Base-by-base conservation (phyloP, 2,797 vertebrate genomes). In the Acropternis orthonyx region DNA sequence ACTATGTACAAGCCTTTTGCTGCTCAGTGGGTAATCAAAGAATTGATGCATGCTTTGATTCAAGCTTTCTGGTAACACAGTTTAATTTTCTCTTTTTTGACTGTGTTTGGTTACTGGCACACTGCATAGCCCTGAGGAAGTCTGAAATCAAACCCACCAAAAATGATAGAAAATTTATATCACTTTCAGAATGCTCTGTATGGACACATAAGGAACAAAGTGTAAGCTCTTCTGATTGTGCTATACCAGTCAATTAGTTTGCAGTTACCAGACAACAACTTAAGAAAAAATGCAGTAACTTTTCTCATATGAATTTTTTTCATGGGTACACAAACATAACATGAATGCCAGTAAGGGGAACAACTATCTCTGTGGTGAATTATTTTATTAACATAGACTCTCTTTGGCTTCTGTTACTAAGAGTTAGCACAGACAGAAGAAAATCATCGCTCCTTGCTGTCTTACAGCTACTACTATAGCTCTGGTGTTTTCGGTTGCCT, bases 41-140 rank as follows among this genome's bases (percentile, higher is more conserved):
- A 88, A 67, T 22, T n/a, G n/a, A 55, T 12, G 71, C 58, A 59
- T 44, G 4, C 36, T 48, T 80, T 83, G 56, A 86, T 59, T 84
- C 36, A 63, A 56, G 26, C 22, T 90, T 83, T 90, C 49, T 67
- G 44, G 26, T 71, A 76, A 72, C 41, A 19, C 12, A 61, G 48
- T 92, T 93, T 52, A 54, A 71, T 90, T 61, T 91, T 93, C 23
- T 73, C 6, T 12, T 12, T 92, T 67, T 83, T 49, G 34, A 30
- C 65, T 48, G 4, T 41, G 5, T 27, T 89, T 56, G 44, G 37
- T 65, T 56, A 59, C 36, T 67, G 59, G 22, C 44, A 63, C 19
- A 19, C 68, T 90, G 43, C 26, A 22, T 13, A 88, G 28, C 32
- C 56, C 27, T 16, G 37, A 83, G 32, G 56, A 78, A 88, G 24